phyloP scores from a whole-genome alignment of 2,113 vertebrate species.

The Nothoprocta perdicaria region DNA sequence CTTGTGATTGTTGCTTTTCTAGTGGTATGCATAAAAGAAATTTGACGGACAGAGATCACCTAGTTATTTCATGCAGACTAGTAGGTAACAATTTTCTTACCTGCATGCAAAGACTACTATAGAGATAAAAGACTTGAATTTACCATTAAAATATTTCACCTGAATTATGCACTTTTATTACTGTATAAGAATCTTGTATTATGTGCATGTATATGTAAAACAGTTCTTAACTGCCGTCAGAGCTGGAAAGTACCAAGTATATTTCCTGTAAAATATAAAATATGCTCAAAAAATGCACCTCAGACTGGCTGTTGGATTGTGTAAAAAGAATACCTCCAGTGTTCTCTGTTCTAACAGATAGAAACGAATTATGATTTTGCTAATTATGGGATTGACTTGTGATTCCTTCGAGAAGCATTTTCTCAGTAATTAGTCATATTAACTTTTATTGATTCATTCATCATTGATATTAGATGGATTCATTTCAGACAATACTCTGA shows the following conservation, averaged over 20 bases:
- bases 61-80: background rate
- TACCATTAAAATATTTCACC: background rate
- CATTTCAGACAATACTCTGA: background rate
- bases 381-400: conserved; percentile 8
- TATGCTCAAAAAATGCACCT: background rate
- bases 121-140: background rate
- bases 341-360: background rate
- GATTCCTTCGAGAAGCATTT: conserved; percentile 12
- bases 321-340: background rate
- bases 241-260: background rate
- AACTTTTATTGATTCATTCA: conserved; percentile 25
- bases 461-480: conserved; percentile 13
- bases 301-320: background rate
- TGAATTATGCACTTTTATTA: background rate
- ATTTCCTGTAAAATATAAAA: background rate
- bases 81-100: background rate
- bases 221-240: background rate
- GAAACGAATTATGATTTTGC: conserved; percentile 5
- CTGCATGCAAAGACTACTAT: background rate
- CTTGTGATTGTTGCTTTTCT: background rate
- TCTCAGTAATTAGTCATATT: conserved; percentile 43
- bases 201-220: background rate
- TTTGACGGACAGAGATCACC: background rate
- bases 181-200: background rate
- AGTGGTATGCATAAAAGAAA: background rate